Percentiles rank a stretch among this genome's conserved stretches.
These are phyloP conservation scores for Bombus pascuorum DNA, from an alignment of 1,140 invertebrate species.

Conservation along the genomic window DNA sequence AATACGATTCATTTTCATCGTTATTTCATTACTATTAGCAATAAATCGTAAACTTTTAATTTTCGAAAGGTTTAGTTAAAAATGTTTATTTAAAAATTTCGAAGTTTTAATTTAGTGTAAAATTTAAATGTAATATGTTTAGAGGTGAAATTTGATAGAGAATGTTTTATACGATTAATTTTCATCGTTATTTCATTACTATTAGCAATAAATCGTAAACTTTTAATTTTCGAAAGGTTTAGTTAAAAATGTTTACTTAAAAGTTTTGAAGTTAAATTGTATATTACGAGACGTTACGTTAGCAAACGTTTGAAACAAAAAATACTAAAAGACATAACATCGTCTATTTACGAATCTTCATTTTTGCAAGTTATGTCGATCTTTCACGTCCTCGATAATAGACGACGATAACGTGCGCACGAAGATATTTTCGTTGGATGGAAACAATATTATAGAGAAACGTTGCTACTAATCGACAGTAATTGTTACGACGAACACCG, in stretches of 20 bases:
- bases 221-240: too few species aligned
- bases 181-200: background rate
- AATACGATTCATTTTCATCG: too few species aligned
- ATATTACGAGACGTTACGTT: background rate
- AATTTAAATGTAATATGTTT: background rate
- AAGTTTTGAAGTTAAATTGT: background rate
- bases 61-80: too few species aligned
- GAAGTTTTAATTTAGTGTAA: background rate
- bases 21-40: too few species aligned
- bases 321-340: background rate
- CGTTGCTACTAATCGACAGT: background rate
- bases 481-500: background rate
- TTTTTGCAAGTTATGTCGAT: background rate
- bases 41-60: too few species aligned
- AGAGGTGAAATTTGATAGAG: too few species aligned
- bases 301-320: background rate
- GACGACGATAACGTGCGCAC: background rate
- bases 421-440: background rate
- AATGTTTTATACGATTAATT: background rate
- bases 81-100: background rate
- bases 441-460: background rate
- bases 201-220: background rate
- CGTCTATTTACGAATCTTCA: background rate
- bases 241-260: too few species aligned
- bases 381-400: background rate